Base-by-base conservation (phyloP, 2,797 vertebrate species). In the Enteromius afrohamiltoni region DNA sequence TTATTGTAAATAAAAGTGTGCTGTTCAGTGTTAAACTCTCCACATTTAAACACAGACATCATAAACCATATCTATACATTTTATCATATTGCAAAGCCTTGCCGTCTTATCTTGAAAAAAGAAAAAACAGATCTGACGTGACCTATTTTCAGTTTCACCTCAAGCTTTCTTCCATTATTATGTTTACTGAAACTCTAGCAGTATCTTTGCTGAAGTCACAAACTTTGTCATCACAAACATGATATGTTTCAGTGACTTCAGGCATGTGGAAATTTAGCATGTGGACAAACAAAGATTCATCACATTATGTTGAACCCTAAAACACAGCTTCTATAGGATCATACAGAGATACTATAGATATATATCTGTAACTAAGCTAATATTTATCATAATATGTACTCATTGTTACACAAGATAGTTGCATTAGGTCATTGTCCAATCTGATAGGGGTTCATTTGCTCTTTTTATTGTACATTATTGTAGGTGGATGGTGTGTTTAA, bases 61-160 rank as follows among this genome's bases (percentile, higher is more conserved):
- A 60, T 70, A 31, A 45, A 71, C 2, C 31, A 3, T 9, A 19
- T 47, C 23, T 29, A 23, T 21, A 53, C 31, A 9, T 77, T 17
- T 21, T 17, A 70, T 60, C 23, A 31, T 10, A 4, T 47, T 1
- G 29, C 17, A 80, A 34, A 7, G 14, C 1, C 6, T 37, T 51
- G 26, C 34, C 51, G 19, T 65, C 62, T 67, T 79, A 37, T 68
- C 77, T 26, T 49, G n/a, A 40, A 37, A 23, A 14, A 5, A 13
- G 1, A 2, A 65, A 64, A 45, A 77, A 64, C 40, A 31, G 16
- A n/a, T 47, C 62, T 19, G 19, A 49, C 0, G 3, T 65, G 80
- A 73, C 69, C 80, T 82, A 65, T 82, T 75, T 82, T 68, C 34
- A 53, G 8, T 29, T 67, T 65, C 6, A 76, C 71, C 47, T 67